phyloP scores from a whole-genome alignment of 2,888 invertebrate species.

The Agrotis clavis region DNA sequence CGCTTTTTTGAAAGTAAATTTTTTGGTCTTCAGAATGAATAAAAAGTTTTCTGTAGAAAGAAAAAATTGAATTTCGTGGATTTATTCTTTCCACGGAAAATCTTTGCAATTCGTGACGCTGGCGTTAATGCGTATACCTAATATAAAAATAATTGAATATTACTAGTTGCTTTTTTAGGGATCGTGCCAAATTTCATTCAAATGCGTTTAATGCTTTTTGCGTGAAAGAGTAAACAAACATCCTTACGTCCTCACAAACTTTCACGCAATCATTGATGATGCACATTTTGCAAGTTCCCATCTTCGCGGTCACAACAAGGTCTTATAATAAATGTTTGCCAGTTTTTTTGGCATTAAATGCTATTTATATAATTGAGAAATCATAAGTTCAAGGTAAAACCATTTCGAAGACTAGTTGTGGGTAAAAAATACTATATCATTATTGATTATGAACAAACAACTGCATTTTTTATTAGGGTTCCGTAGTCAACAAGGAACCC shows the following conservation, averaged over 20 bases:
- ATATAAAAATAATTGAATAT: too few species aligned
- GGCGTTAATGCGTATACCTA: too few species aligned
- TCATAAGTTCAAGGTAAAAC: constrained; percentile 43
- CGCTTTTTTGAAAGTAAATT: background rate
- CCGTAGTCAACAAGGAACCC: too few species aligned
- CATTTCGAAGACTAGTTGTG: background rate
- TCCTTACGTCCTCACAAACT: too few species aligned
- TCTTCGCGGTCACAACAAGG: constrained; percentile 2
- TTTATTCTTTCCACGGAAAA: too few species aligned
- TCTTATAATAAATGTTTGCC: constrained; percentile 3
- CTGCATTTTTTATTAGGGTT: constrained; percentile 8
- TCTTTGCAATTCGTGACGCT: too few species aligned
- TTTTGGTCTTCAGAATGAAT: background rate
- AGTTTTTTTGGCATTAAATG: constrained; percentile 14
- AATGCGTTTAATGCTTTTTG: too few species aligned
- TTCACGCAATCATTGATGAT: background rate
- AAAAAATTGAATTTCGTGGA: background rate
- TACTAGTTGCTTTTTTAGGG: too few species aligned
- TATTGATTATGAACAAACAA: constrained; percentile 4
- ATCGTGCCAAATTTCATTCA: too few species aligned
- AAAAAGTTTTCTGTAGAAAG: too few species aligned
- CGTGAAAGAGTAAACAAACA: too few species aligned
- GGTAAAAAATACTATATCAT: background rate
- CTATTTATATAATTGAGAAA: constrained; percentile 20
- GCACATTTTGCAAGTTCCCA: background rate